Base-by-base conservation (phyloP, 2,888 invertebrate genomes). In the Heliothis peltigera region DNA sequence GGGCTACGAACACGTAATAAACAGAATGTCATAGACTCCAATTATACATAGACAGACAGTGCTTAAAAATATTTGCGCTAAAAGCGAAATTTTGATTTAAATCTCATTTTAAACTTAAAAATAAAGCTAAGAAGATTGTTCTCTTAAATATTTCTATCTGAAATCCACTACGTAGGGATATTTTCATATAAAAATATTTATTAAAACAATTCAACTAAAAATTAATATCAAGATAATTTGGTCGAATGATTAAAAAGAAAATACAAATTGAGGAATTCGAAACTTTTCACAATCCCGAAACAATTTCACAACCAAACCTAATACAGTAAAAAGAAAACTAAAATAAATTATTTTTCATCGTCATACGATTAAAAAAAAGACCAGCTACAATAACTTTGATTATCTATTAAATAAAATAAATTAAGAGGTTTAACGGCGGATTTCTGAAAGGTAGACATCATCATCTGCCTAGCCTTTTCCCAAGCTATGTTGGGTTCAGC, bases 261-360 rank as follows among this genome's bases (percentile, higher is more conserved):
- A 22, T 25, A 21, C 49, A 64, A 73, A 73, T 64, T 77, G 80
- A 77, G 70, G 70, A 79, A 73, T 46, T 49, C 43, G 42, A n/a
- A 25, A 32, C 19, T 22, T 6, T 15, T 19, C 54, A 62, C 28
- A 25, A 39, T n/a, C 15, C 19, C 35, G 32, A 12, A 22, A 46
- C 21, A 18, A 12, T 42, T 17, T 18, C 5, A 39, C 19, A 48
- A 18, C n/a, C n/a, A 8, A 15, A 19, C 5, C 12, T 5, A 42
- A 42, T 10, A 28, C 10, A 28, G 17, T 48, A 49, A 4, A 52
- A 4, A 18, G 17, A 32, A 51, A 39, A 39, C 39, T 48, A 25
- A 49, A 49, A 55, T 18, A 25, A 0, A 48, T 15, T 5, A 0
- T 21, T 46, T 56, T 55, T 21, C 7, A 69, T 69, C 69, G 65